Base-by-base conservation (phyloP, 2,888 invertebrate genomes). In the Diadromus collaris region DNA sequence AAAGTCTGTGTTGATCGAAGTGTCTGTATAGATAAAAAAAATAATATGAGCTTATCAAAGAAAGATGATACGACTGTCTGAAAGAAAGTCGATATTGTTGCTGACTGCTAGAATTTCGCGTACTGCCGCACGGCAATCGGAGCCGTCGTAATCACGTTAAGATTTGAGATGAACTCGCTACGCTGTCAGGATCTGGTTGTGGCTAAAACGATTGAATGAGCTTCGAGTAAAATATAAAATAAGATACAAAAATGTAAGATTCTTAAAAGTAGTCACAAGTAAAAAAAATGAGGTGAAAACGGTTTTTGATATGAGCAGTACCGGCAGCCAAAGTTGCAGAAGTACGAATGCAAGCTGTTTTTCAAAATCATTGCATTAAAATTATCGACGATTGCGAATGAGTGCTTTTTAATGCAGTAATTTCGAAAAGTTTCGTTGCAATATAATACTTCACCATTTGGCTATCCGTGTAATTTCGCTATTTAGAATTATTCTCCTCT, bases 371-470 rank as follows among this genome's bases (percentile, higher is more conserved):
- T 51, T 51, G 24, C 13, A 38, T 38, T 38, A 13, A 38, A 3
- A 4, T 38, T 38, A 3, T 38, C 38, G 38, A 38, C 38, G 4
- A 38, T 13, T 3, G 38, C 38, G 13, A 38, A 38, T 4, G 13
- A 38, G 13, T 4, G 1, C 9, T 9, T 24, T 6, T 51, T 9
- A 51, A 54, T 24, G 16, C 54, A 54, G 13, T 54, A 0, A 54
- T 54, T 54, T 24, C 24, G 3, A 21, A 54, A 24, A 27, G 24
- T 13, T 4, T 54, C 10, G 24, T 54, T 54, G 9, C 2, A 24
- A 54, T 54, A 54, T 24, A 24, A 54, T 54, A 54, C 51, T 24
- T 27, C 21, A 54, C 51, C 51, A 54, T 27, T 54, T 24, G 51
- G 9, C 27, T 13, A 24, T 27, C 24, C 41, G 21, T 46, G 34